Evolutionary conservation across 2,113 vertebrate genomes (phyloP).

Genomic region (Forbesichthys papilliferus): DNA sequence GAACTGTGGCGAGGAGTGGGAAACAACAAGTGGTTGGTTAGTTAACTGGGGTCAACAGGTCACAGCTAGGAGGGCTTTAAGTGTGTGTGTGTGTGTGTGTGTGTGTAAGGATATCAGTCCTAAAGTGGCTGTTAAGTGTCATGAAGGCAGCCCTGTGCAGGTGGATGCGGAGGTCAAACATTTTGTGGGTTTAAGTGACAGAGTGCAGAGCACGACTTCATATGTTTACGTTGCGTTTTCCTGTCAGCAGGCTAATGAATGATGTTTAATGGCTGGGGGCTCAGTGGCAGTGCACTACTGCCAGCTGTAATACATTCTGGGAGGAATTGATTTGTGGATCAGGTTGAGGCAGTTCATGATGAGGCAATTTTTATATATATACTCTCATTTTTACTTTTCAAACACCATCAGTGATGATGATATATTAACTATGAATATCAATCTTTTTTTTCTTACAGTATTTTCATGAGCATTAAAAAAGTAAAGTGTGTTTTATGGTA

Average conservation of each 20-base stretch:
- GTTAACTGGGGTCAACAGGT: conserved; percentile 67
- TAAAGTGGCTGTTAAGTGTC: conserved; percentile 56
- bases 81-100: conserved; percentile 21
- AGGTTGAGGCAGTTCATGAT: neutral
- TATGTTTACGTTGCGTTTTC: conserved; percentile 53
- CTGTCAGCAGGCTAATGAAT: conserved; percentile 62
- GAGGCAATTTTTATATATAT: no score
- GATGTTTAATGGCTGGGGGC: neutral
- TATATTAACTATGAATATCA: no score
- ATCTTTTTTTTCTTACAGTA: no score
- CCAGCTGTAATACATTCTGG: neutral
- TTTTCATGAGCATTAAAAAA: no score
- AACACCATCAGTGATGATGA: no score
- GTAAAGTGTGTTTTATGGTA: no score
- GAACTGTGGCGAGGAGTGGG: conserved; percentile 45
- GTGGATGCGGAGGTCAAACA: conserved; percentile 63
- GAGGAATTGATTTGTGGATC: neutral
- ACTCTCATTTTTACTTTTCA: no score
- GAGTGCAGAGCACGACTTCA: conserved; percentile 59
- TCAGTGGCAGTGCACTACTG: no score
- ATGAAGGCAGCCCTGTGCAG: conserved; percentile 64
- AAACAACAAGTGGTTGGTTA: conserved; percentile 67
- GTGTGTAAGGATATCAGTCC: conserved; percentile 27
- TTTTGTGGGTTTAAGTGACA: conserved; percentile 34
- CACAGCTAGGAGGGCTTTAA: conserved; percentile 59